phyloP scores from a whole-genome alignment of 2,113 vertebrate genomes.

The Odocoileus hemionus region DNA sequence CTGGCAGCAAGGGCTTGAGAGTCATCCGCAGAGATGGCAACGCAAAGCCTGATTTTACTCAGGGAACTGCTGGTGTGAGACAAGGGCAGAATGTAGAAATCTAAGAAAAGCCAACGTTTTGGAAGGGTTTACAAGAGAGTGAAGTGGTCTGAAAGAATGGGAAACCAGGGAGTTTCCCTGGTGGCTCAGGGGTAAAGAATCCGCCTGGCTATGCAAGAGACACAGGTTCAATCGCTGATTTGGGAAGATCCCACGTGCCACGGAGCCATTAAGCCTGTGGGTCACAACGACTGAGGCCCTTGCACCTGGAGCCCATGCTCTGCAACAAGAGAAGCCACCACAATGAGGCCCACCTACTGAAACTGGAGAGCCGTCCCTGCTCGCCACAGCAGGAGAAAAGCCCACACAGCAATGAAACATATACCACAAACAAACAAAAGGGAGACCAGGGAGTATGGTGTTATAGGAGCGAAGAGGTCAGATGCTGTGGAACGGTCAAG shows the following conservation, averaged over 20 bases:
- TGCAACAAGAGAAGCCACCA: neutral
- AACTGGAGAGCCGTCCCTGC: neutral
- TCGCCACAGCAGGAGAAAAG: neutral
- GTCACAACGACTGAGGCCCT: neutral
- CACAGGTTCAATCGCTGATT: neutral
- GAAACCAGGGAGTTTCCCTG: neutral
- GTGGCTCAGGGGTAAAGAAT: neutral
- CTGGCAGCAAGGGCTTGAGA: neutral
- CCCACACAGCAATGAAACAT: neutral
- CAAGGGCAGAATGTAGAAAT: neutral
- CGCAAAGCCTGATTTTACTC: neutral
- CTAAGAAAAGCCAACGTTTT: neutral
- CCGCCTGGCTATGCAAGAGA: neutral
- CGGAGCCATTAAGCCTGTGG: neutral
- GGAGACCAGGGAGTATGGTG: neutral
- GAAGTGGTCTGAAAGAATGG: neutral
- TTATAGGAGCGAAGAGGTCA: neutral
- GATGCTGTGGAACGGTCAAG: neutral
- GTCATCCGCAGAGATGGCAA: neutral
- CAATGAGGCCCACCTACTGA: neutral
- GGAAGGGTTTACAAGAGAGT: neutral
- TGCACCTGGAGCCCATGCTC: neutral
- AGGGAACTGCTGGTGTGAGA: neutral
- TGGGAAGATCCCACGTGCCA: neutral
- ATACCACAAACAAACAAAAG: no score